Evolutionary conservation across 2,113 vertebrate species (phyloP).

Genomic region (Zosterops japonicus): DNA sequence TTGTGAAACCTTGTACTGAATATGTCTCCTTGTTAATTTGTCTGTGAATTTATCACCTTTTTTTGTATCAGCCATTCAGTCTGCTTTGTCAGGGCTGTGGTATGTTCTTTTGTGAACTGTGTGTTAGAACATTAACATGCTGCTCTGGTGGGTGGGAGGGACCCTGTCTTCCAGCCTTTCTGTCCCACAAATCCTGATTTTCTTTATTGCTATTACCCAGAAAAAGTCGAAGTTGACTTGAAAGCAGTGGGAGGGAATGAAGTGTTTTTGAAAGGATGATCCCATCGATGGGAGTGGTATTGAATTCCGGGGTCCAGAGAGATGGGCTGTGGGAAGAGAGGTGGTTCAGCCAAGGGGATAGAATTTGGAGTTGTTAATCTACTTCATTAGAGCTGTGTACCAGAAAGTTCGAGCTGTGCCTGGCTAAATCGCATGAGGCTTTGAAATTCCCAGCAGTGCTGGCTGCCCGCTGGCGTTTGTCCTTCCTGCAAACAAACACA

Average conservation of each 20-base stretch:
- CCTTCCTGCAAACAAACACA: constrained; percentile 31
- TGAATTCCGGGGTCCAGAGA: neutral
- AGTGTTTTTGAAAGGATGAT: constrained; percentile 29
- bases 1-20: neutral
- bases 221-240: neutral
- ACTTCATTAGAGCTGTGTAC: neutral
- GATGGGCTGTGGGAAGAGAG: neutral
- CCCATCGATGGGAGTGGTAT: neutral
- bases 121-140: neutral
- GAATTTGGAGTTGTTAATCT: constrained; percentile 14
- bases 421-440: constrained; percentile 46
- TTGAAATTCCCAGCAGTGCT: constrained; percentile 61
- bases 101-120: neutral
- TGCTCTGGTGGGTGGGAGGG: neutral
- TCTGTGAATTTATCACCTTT: neutral
- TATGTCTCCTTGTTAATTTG: neutral
- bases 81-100: neutral
- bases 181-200: neutral
- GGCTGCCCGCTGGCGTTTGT: constrained; percentile 52
- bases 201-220: neutral
- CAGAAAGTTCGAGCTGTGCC: constrained; percentile 44
- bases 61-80: neutral
- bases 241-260: neutral
- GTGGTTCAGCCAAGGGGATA: neutral
- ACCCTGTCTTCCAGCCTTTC: neutral